phyloP scores from a whole-genome alignment of 2,888 invertebrate genomes.

The Eristalis tenax region DNA sequence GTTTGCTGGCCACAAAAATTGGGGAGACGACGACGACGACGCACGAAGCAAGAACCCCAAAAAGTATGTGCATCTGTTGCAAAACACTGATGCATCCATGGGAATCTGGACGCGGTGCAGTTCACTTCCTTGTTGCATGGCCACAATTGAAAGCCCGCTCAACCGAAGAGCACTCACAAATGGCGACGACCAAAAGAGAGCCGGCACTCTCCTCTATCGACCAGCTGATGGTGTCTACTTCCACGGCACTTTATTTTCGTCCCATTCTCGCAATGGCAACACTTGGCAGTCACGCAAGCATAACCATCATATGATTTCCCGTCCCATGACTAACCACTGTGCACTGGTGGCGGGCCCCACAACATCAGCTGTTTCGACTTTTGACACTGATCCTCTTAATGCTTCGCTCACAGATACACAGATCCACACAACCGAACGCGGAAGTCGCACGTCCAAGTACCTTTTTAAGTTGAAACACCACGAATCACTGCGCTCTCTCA shows the following conservation, averaged over 20 bases:
- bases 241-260: background rate
- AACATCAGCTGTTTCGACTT: constrained; percentile 51
- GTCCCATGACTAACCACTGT: constrained; percentile 3
- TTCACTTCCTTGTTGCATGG: constrained; percentile 67
- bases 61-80: constrained; percentile 68
- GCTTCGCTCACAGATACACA: constrained; percentile 7
- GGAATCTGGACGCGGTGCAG: constrained; percentile 60
- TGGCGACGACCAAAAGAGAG: background rate
- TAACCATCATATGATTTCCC: constrained; percentile 21
- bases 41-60: constrained; percentile 4
- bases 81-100: constrained; percentile 64
- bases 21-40: background rate
- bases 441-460: constrained; percentile 20
- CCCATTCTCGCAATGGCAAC: background rate
- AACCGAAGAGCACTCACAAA: constrained; percentile 6
- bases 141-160: constrained; percentile 11
- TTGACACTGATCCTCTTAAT: constrained; percentile 26
- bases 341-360: constrained; percentile 1
- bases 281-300: constrained; percentile 1
- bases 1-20: constrained; percentile 23
- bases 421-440: constrained; percentile 17
- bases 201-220: background rate
- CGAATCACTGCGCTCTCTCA: background rate
- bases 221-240: constrained; percentile 34
- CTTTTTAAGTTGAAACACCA: background rate